Evolutionary conservation across 2,113 vertebrate genomes (phyloP).

Genomic region (Okapia johnstoni): DNA sequence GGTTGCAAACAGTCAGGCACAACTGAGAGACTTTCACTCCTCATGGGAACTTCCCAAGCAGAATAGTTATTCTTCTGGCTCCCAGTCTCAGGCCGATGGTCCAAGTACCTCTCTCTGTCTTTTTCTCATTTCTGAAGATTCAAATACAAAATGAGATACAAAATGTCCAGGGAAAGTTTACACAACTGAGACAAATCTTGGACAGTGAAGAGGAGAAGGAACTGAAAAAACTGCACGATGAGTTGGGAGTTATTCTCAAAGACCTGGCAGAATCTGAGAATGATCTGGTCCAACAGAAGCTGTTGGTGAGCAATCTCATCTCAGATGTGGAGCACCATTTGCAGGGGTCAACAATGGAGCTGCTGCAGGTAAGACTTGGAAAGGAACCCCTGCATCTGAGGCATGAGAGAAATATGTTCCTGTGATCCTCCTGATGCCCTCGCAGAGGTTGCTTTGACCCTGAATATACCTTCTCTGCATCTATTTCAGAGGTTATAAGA

Average conservation of each 20-base stretch:
- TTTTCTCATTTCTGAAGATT: background rate
- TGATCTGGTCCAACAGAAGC: background rate
- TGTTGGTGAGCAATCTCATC: background rate
- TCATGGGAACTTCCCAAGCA: background rate
- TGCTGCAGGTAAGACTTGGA: constrained; percentile 23
- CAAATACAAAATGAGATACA: background rate
- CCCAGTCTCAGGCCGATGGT: background rate
- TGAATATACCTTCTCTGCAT: background rate
- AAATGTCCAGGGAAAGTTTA: background rate
- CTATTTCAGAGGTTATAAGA: background rate
- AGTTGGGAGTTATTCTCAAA: background rate
- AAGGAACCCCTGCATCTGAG: background rate
- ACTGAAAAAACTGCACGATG: background rate
- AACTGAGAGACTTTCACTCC: background rate
- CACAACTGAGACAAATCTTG: background rate
- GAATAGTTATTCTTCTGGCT: background rate
- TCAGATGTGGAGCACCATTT: background rate
- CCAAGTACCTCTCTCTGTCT: background rate
- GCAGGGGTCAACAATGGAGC: background rate
- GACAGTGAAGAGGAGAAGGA: background rate
- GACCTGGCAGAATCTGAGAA: background rate
- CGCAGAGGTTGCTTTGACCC: background rate
- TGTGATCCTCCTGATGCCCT: background rate
- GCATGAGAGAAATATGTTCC: background rate
- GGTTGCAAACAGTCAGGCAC: background rate